Conservation (phyloP, 1,140 invertebrate genomes). For the Mya arenaria region DNA sequence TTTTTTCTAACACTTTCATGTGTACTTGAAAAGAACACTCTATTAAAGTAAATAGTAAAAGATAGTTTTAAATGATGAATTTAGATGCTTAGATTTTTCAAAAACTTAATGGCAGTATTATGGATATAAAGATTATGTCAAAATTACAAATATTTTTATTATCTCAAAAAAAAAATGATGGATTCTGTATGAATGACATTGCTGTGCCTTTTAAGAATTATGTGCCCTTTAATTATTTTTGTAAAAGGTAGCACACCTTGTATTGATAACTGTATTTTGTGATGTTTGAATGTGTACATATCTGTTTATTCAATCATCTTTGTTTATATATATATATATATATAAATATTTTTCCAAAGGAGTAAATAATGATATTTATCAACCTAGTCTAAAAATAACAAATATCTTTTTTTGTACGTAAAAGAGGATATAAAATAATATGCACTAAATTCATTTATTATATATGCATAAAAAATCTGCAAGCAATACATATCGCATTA, state of each 20-base stretch:
- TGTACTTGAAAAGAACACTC: not conserved
- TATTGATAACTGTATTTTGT: not conserved
- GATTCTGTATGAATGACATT: not conserved
- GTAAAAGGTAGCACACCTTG: no score
- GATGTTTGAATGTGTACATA: not conserved
- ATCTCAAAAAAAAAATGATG: not conserved
- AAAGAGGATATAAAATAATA: no score
- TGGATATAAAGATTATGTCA: no score
- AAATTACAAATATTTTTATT: not conserved
- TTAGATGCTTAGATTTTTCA: not conserved
- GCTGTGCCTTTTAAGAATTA: not conserved
- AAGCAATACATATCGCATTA: no score
- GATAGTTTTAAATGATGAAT: not conserved
- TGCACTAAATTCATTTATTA: no score
- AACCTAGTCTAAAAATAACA: no score
- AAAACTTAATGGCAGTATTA: not conserved
- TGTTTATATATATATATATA: no score
- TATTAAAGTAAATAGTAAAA: not conserved
- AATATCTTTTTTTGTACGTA: no score
- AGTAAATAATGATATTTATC: no score
- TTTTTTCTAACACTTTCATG: slow-evolving; percentile 8
- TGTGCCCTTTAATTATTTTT: not conserved
- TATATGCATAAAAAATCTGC: no score
- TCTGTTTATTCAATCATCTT: no score
- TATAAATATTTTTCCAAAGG: no score